Evolutionary conservation across 2,888 invertebrate genomes (phyloP).

Genomic region (Eupithecia insigniata): DNA sequence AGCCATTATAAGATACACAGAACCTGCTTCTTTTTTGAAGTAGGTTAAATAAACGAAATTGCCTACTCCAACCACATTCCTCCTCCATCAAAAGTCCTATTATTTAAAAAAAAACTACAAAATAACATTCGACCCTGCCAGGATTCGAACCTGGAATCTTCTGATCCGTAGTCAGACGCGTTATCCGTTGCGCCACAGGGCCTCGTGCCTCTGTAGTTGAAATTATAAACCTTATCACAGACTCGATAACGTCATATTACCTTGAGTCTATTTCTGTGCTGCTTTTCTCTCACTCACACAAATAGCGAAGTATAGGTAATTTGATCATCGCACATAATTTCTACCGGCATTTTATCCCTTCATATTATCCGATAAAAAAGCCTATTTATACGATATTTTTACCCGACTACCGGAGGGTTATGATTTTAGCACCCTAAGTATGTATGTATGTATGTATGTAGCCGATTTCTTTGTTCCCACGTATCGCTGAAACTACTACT

Average conservation of each 20-base stretch:
- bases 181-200: conserved; percentile 88
- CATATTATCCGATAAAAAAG: not conserved
- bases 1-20: too few species aligned
- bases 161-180: conserved; percentile 89
- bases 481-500: too few species aligned
- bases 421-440: too few species aligned
- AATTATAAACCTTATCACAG: conserved; percentile 8
- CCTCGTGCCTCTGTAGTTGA: conserved; percentile 47
- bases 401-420: too few species aligned
- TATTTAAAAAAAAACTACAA: conserved; percentile 4
- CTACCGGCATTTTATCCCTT: not conserved
- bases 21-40: too few species aligned
- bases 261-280: conserved; percentile 24
- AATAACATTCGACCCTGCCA: conserved; percentile 79
- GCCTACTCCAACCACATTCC: too few species aligned
- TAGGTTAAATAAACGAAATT: too few species aligned
- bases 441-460: too few species aligned
- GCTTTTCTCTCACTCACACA: not conserved
- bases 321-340: not conserved
- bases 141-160: conserved; percentile 88
- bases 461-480: too few species aligned
- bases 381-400: too few species aligned
- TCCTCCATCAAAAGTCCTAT: too few species aligned
- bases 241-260: conserved; percentile 13
- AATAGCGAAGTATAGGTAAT: not conserved